A percentile compares a stretch with the other conserved stretches of the same genome.
Evolutionary conservation across 2,797 vertebrate species (phyloP).

Genomic region (Peromyscus eremicus): DNA sequence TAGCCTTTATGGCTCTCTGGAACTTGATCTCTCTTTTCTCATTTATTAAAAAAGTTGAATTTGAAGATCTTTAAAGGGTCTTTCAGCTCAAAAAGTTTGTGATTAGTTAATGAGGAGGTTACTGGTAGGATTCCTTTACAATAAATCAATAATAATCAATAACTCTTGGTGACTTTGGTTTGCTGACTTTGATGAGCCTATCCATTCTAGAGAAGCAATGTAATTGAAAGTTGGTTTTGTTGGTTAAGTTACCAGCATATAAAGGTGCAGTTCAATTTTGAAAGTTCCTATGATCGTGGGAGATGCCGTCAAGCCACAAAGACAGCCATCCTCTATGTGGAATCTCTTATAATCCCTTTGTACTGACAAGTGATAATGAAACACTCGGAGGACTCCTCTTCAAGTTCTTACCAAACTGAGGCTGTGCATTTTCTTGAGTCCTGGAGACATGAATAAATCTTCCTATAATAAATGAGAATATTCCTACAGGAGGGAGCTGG

Average conservation of each 20-base stretch:
- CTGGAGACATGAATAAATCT: conserved; percentile 9
- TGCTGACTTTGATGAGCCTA: not conserved
- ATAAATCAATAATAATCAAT: not conserved
- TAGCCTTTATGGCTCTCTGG: not conserved
- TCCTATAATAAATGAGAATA: not conserved
- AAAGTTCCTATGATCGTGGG: not conserved
- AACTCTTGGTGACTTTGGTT: not conserved
- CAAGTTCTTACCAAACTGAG: conserved; percentile 18
- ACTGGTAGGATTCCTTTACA: not conserved
- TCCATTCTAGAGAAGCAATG: not conserved
- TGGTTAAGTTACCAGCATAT: not conserved
- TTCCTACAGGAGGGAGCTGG: not conserved
- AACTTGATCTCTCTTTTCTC: not conserved
- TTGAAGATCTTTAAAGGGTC: not conserved
- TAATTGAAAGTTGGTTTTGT: not conserved
- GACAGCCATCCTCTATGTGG: not conserved
- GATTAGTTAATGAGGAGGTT: not conserved
- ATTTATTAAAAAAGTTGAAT: not conserved
- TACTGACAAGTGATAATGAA: conserved; percentile 63
- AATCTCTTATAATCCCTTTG: not conserved
- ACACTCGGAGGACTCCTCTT: not conserved
- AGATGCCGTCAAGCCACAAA: not conserved
- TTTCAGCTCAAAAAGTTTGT: not conserved
- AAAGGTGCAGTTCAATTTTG: not conserved
- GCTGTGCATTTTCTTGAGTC: conserved; percentile 29